These are phyloP conservation scores for Scytalopus superciliaris DNA, from an alignment of 2,113 vertebrate species.

Conservation along the genomic window DNA sequence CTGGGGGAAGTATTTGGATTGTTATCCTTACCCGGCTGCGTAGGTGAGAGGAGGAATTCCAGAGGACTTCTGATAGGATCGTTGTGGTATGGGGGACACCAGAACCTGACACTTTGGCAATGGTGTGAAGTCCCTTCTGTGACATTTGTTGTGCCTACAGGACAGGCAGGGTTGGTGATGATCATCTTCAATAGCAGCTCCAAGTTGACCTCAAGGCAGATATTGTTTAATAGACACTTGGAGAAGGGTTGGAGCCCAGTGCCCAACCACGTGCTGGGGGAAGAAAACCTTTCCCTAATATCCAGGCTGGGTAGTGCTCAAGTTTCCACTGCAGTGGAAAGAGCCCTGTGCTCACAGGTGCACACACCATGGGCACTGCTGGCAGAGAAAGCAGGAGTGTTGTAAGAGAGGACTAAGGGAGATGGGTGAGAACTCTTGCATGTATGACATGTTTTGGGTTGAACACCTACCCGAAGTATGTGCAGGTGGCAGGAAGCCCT, in stretches of 20 bases:
- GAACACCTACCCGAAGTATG: neutral
- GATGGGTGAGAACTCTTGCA: neutral
- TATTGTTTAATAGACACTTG: neutral
- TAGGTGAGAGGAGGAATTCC: neutral
- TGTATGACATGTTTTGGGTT: rapidly evolving
- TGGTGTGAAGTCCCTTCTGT: neutral
- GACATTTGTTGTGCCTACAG: neutral
- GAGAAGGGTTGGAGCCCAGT: neutral
- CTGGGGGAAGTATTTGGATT: neutral
- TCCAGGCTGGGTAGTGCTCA: neutral
- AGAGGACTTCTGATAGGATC: neutral
- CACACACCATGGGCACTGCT: neutral
- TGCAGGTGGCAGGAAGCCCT: neutral
- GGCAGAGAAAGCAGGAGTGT: neutral
- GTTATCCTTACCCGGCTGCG: neutral
- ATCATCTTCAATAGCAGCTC: neutral
- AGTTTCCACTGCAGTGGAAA: neutral
- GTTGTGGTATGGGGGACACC: neutral
- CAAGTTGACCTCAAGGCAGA: neutral
- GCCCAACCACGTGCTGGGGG: neutral
- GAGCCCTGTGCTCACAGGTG: neutral
- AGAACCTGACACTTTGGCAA: neutral
- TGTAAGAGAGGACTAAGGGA: neutral
- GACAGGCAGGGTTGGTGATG: neutral
- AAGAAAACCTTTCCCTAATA: neutral